Evolutionary conservation across 2,113 vertebrate species (phyloP).

Genomic region (Lutjanus erythropterus): DNA sequence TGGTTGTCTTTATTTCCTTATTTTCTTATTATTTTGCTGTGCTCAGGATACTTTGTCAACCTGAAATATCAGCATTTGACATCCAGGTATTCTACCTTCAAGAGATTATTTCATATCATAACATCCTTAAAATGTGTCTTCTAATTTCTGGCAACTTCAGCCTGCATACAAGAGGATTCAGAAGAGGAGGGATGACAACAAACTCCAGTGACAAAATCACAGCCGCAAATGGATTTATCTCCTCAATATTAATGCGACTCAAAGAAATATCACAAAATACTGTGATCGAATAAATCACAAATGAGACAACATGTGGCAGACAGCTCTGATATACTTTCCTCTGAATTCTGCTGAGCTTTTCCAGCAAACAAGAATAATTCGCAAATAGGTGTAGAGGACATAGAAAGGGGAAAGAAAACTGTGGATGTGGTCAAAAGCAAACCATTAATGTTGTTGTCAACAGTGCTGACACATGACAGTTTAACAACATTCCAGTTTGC

Average conservation of each 20-base stretch:
- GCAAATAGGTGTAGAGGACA: slow-evolving; percentile 54
- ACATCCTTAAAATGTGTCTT: slow-evolving; percentile 32
- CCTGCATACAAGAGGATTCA: slow-evolving; percentile 61
- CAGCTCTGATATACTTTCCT: slow-evolving; percentile 46
- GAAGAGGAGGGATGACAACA: slow-evolving; percentile 56
- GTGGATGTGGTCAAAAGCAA: slow-evolving; percentile 32
- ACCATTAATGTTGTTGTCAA: slow-evolving; percentile 29
- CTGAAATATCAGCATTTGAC: no score
- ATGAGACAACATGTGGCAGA: slow-evolving; percentile 58
- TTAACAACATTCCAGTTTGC: slow-evolving; percentile 60
- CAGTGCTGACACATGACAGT: slow-evolving; percentile 52
- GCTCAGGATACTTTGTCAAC: no score
- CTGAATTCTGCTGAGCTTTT: slow-evolving; percentile 50
- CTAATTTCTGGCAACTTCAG: slow-evolving; percentile 60
- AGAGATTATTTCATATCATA: neutral
- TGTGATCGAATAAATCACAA: slow-evolving; percentile 41
- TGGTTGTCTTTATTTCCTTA: no score
- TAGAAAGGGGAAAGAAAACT: slow-evolving; percentile 34
- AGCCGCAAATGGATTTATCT: slow-evolving; percentile 43
- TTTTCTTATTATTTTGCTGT: no score
- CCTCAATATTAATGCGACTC: slow-evolving; percentile 31
- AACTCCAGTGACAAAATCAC: slow-evolving; percentile 61
- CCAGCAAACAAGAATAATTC: slow-evolving; percentile 43
- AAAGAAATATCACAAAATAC: slow-evolving; percentile 47
- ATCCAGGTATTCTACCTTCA: no score